Evolutionary conservation across 2,113 vertebrate species (phyloP).

Genomic region (Sylvia atricapilla): DNA sequence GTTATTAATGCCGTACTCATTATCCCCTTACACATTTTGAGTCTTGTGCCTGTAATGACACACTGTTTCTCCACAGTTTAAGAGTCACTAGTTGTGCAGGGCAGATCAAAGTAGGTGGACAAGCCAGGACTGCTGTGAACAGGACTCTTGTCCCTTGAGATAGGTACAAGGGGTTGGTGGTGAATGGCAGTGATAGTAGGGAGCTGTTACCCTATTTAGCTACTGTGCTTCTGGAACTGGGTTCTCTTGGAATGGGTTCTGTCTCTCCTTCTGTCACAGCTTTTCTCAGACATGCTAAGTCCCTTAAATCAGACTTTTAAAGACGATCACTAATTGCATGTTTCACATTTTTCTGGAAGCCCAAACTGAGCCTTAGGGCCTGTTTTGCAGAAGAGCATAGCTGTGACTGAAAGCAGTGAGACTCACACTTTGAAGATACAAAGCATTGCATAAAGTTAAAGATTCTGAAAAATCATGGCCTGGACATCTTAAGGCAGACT

Average conservation of each 20-base stretch:
- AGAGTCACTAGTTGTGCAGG: not conserved
- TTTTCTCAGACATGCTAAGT: not conserved
- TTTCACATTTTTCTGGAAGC: conserved; percentile 15
- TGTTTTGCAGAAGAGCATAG: not conserved
- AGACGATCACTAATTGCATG: not conserved
- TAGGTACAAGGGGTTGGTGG: not conserved
- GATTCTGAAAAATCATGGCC: not conserved
- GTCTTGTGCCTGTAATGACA: not conserved
- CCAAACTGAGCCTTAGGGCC: not conserved
- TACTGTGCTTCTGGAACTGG: not conserved
- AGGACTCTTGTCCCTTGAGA: not conserved
- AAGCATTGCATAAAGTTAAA: conserved; percentile 9
- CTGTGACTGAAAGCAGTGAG: conserved; percentile 14
- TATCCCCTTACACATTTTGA: not conserved
- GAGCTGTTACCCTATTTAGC: not conserved
- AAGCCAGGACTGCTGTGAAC: rapidly evolving
- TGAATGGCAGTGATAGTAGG: not conserved
- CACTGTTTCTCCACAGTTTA: not conserved
- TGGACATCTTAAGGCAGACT: conserved; percentile 26
- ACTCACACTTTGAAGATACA: not conserved
- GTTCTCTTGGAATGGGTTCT: not conserved
- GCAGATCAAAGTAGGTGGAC: not conserved
- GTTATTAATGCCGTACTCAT: not conserved
- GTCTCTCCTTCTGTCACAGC: not conserved
- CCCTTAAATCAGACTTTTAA: not conserved